These are phyloP conservation scores for Bungarus multicinctus DNA, from an alignment of 2,113 vertebrate genomes.

Conservation along the genomic window DNA sequence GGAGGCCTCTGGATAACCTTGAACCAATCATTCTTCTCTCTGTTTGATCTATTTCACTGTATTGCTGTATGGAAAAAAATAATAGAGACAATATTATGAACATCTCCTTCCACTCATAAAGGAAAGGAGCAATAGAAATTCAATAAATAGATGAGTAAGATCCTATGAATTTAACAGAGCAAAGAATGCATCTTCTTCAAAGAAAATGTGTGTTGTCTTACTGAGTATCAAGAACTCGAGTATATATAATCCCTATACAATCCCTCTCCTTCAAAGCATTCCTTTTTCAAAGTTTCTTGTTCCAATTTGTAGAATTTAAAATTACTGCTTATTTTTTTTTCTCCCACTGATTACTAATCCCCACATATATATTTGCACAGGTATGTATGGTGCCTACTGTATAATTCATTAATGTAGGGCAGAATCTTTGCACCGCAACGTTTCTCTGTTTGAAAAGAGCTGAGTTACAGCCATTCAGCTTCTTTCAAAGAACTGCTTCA, in stretches of 20 bases:
- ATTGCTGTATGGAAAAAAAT: neutral
- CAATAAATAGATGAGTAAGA: neutral
- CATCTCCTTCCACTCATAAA: neutral
- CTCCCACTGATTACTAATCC: neutral
- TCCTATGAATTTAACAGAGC: neutral
- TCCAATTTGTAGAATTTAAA: neutral
- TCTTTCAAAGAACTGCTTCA: neutral
- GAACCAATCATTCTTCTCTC: neutral
- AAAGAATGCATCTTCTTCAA: neutral
- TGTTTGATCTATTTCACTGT: neutral
- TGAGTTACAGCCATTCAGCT: neutral
- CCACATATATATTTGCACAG: neutral
- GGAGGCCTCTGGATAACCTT: neutral
- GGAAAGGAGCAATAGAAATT: neutral
- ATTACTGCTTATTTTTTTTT: neutral
- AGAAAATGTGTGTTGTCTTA: neutral
- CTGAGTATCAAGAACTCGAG: neutral
- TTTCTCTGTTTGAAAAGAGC: slow-evolving; percentile 3
- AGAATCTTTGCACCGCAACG: neutral
- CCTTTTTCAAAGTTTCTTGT: neutral
- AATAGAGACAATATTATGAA: neutral
- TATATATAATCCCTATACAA: neutral
- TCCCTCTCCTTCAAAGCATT: neutral
- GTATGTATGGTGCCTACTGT: neutral
- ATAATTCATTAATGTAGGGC: neutral